These are phyloP conservation scores for Cantharis rufa DNA, from an alignment of 2,888 invertebrate genomes.

Conservation along the genomic window DNA sequence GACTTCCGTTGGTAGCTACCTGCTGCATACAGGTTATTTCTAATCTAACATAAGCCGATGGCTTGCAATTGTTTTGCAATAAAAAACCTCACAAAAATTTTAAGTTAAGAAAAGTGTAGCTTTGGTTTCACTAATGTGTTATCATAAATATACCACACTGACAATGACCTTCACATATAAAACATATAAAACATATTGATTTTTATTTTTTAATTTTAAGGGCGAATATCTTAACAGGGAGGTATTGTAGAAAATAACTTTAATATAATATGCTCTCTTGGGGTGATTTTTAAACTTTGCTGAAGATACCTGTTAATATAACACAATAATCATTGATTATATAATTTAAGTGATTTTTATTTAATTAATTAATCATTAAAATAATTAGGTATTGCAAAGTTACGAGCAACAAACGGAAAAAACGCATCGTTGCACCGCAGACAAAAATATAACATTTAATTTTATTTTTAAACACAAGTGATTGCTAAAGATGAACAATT, in stretches of 20 bases:
- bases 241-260: no score
- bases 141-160: no score
- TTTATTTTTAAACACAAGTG: neutral
- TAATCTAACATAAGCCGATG: no score
- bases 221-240: neutral
- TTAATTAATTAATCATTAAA: neutral
- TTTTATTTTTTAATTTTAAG: neutral
- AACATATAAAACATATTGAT: no score
- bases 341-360: neutral
- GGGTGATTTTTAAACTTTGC: neutral
- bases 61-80: no score
- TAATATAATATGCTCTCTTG: no score
- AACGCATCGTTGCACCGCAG: neutral
- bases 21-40: no score
- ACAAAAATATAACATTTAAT: neutral
- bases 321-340: neutral
- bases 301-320: neutral
- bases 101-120: no score
- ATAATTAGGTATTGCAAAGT: neutral
- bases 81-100: no score
- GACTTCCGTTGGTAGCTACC: no score
- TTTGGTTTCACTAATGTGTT: no score
- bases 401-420: neutral
- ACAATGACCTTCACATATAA: no score
- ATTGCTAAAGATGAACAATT: neutral